phyloP scores from a whole-genome alignment of 2,888 invertebrate species.

The Drosophila birchii region DNA sequence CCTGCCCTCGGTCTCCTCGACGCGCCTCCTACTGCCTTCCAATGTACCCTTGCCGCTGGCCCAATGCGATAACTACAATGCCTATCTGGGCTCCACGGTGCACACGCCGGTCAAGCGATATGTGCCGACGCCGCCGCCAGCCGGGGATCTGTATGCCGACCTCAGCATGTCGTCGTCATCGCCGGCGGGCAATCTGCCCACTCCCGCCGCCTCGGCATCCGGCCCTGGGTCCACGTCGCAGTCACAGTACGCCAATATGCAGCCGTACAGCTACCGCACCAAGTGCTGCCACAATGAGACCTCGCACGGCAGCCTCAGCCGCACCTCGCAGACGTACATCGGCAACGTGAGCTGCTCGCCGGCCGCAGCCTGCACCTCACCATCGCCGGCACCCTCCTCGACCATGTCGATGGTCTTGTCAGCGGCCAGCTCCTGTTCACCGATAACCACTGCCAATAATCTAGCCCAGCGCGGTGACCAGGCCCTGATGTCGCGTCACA shows the following conservation, averaged over 20 bases:
- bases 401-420: constrained; percentile 47
- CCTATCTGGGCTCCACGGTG: constrained; percentile 83
- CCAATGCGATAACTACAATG: constrained; percentile 78
- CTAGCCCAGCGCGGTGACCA: constrained; percentile 1
- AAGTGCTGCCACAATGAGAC: constrained; percentile 81
- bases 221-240: constrained; percentile 13
- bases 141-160: constrained; percentile 72
- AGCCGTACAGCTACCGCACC: constrained; percentile 82
- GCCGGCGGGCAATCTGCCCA: constrained; percentile 44
- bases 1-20: constrained; percentile 33
- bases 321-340: constrained; percentile 53
- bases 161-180: constrained; percentile 39
- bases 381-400: constrained; percentile 48
- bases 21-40: constrained; percentile 59
- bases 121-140: constrained; percentile 84
- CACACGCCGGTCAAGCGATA: constrained; percentile 85
- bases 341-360: constrained; percentile 42
- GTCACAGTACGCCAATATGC: constrained; percentile 73
- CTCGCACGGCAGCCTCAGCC: constrained; percentile 40
- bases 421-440: constrained; percentile 47
- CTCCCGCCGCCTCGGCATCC: constrained; percentile 41
- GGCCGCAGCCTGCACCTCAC: constrained; percentile 53
- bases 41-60: constrained; percentile 71
- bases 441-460: constrained; percentile 35
- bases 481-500: constrained; percentile 2